Conservation (phyloP, 92 coral and sea anemone species). For the Montipora capitata region DNA sequence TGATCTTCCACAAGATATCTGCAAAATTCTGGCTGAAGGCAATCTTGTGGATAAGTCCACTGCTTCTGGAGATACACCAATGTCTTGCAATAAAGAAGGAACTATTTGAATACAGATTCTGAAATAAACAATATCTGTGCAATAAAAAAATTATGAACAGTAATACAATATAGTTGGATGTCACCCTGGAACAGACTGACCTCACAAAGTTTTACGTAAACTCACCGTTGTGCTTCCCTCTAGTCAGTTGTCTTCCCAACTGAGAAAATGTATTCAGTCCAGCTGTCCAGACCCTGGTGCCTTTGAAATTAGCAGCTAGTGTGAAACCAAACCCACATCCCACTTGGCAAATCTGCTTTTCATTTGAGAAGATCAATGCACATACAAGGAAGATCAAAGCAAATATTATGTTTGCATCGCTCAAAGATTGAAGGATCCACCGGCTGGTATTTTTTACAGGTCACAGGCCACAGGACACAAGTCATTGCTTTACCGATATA, state of each 20-base stretch:
- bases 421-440: too few species aligned
- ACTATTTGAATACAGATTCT: too few species aligned
- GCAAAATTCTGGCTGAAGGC: conserved; percentile 54
- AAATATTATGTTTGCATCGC: too few species aligned
- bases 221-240: not conserved
- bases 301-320: conserved; percentile 48
- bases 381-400: not conserved
- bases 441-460: too few species aligned
- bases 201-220: not conserved
- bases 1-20: conserved; percentile 91
- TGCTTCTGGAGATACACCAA: conserved; percentile 21
- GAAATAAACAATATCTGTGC: not conserved
- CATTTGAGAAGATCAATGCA: not conserved
- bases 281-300: conserved; percentile 52
- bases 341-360: conserved; percentile 66
- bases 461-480: too few species aligned
- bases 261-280: conserved; percentile 66
- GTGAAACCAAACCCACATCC: conserved; percentile 95
- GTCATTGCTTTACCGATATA: too few species aligned
- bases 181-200: not conserved
- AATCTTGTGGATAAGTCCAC: conserved; percentile 43
- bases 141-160: too few species aligned
- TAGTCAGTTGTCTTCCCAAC: conserved; percentile 26
- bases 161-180: too few species aligned
- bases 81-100: not conserved